Conservation (phyloP, 2,113 vertebrate species). For the Burhinus bistriatus region DNA sequence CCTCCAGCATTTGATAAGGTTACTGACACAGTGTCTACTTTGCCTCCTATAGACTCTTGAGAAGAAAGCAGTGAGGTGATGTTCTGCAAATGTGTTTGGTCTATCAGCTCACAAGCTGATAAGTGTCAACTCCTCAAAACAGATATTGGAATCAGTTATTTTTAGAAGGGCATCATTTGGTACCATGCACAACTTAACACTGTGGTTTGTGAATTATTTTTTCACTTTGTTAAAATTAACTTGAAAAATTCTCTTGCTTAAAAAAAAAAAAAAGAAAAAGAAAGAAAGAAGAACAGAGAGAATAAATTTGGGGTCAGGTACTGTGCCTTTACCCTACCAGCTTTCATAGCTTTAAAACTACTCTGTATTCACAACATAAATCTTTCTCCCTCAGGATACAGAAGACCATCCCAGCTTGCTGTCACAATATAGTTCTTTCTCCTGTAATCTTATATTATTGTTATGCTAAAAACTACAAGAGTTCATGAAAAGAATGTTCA, state of each 20-base stretch:
- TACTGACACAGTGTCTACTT: background rate
- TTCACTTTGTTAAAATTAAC: background rate
- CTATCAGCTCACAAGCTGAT: background rate
- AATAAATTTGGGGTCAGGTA: background rate
- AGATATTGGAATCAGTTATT: background rate
- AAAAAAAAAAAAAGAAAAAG: background rate
- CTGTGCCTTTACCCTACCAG: background rate
- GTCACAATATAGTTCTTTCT: background rate
- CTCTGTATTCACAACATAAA: background rate
- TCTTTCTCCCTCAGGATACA: background rate
- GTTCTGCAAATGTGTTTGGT: background rate
- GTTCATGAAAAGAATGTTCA: background rate
- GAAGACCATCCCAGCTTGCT: background rate
- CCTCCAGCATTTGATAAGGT: background rate
- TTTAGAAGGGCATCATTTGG: background rate
- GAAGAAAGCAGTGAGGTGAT: background rate
- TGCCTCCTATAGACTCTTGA: background rate
- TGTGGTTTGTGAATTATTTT: background rate
- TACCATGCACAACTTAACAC: background rate
- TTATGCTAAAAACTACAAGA: background rate
- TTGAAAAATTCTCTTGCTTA: background rate
- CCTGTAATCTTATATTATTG: background rate
- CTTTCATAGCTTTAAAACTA: background rate
- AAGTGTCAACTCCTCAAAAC: background rate
- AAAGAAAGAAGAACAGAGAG: background rate